Percentiles rank a stretch among this genome's conserved stretches.
These are phyloP conservation scores for Zootoca vivipara DNA, from an alignment of 2,113 vertebrate genomes.

Conservation along the genomic window DNA sequence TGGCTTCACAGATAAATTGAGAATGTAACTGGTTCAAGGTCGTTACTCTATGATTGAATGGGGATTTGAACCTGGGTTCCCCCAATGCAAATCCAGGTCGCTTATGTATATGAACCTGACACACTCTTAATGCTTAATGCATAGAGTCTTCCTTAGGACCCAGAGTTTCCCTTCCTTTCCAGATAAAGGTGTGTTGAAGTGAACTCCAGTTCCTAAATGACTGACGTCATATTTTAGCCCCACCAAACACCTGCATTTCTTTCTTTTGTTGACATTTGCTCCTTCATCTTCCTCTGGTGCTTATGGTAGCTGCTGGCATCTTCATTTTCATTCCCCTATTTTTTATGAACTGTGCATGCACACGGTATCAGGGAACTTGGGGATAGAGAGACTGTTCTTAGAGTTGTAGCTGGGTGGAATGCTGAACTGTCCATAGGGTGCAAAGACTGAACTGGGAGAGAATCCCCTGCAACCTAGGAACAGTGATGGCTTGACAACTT, in stretches of 20 bases:
- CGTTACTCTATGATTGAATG: not conserved
- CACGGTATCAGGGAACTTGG: not conserved
- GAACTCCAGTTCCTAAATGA: not conserved
- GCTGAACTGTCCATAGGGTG: not conserved
- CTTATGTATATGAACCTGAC: not conserved
- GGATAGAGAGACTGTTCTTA: not conserved
- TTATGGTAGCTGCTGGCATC: not conserved
- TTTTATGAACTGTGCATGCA: not conserved
- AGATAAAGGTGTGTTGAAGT: not conserved
- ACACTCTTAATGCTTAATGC: not conserved
- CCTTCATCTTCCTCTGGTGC: not conserved
- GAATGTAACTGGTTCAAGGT: not conserved
- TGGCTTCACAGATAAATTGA: too few species aligned
- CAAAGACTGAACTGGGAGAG: not conserved
- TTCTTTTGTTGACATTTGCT: not conserved
- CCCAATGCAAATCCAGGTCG: not conserved
- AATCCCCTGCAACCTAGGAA: not conserved
- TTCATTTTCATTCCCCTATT: not conserved
- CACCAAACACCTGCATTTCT: not conserved
- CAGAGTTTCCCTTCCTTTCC: not conserved
- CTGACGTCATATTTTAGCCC: not conserved
- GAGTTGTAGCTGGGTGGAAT: not conserved
- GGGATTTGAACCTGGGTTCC: not conserved
- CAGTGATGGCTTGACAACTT: not conserved
- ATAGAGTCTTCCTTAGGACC: not conserved